Evolutionary conservation across 2,113 vertebrate species (phyloP).

Genomic region (Heptranchias perlo): DNA sequence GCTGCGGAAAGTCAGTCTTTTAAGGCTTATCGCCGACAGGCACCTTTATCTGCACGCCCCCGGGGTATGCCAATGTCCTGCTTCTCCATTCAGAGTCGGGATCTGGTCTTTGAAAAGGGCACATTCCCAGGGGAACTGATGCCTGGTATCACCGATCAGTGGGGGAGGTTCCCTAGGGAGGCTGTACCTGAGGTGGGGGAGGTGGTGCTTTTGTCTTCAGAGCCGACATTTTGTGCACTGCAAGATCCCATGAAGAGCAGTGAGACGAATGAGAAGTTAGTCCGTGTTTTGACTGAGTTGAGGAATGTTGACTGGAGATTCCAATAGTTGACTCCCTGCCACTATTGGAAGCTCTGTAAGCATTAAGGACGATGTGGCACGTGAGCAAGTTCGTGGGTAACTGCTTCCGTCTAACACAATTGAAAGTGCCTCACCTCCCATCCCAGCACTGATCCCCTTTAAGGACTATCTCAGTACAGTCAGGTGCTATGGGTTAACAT

Average conservation of each 20-base stretch:
- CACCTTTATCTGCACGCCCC: neutral
- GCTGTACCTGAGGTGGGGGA: neutral
- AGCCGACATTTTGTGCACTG: neutral
- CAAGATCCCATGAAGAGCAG: neutral
- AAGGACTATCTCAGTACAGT: neutral
- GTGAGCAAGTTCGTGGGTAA: too few species aligned
- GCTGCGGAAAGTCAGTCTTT: neutral
- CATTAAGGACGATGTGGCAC: too few species aligned
- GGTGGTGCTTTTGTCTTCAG: neutral
- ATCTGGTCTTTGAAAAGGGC: neutral
- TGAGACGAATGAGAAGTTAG: neutral
- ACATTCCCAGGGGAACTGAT: neutral
- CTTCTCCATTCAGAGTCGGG: neutral
- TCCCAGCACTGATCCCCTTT: neutral
- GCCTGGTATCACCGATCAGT: neutral
- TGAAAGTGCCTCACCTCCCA: too few species aligned
- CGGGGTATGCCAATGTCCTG: neutral
- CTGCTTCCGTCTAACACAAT: too few species aligned
- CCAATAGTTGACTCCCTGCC: too few species aligned
- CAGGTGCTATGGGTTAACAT: too few species aligned
- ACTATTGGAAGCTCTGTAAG: neutral
- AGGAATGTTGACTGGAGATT: neutral
- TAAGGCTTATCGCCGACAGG: neutral
- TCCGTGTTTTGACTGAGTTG: neutral
- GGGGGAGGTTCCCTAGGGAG: neutral